Conservation (phyloP, 2,797 vertebrate genomes). For the Danio kyathit region DNA sequence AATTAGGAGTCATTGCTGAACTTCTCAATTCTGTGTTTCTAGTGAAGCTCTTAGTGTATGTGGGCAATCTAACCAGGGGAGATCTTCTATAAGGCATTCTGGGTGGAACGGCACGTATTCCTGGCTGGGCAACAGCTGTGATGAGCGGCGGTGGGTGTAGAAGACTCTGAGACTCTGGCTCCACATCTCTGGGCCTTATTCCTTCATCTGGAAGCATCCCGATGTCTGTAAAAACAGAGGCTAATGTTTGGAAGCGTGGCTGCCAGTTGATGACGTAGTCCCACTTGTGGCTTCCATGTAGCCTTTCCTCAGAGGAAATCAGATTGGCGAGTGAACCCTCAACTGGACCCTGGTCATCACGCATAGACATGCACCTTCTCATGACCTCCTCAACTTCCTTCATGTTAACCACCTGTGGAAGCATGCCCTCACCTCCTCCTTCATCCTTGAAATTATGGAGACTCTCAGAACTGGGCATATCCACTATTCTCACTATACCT, state of each 20-base stretch:
- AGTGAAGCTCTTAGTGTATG: constrained; percentile 76
- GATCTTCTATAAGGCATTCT: constrained; percentile 74
- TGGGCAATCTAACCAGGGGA: constrained; percentile 70
- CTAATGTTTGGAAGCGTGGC: constrained; percentile 86
- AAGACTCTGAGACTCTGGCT: constrained; percentile 77
- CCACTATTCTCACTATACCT: constrained; percentile 62
- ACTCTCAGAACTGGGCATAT: constrained; percentile 77
- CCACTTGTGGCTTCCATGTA: constrained; percentile 76
- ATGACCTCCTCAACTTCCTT: constrained; percentile 72
- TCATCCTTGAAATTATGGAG: constrained; percentile 77
- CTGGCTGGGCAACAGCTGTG: constrained; percentile 88
- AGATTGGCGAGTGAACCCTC: constrained; percentile 72
- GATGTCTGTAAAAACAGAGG: constrained; percentile 89
- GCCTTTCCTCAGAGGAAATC: constrained; percentile 71
- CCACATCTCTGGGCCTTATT: constrained; percentile 72
- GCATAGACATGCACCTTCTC: constrained; percentile 72
- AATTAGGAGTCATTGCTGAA: constrained; percentile 84
- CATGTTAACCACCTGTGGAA: constrained; percentile 70
- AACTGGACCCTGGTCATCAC: constrained; percentile 67
- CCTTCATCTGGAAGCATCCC: constrained; percentile 87
- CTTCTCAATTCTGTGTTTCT: constrained; percentile 78
- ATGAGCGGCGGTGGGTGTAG: constrained; percentile 89
- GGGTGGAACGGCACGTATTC: constrained; percentile 86
- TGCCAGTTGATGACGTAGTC: constrained; percentile 86
- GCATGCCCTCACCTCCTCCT: constrained; percentile 73